phyloP scores from a whole-genome alignment of 2,797 vertebrate genomes.

The Gobionotothen gibberifrons region DNA sequence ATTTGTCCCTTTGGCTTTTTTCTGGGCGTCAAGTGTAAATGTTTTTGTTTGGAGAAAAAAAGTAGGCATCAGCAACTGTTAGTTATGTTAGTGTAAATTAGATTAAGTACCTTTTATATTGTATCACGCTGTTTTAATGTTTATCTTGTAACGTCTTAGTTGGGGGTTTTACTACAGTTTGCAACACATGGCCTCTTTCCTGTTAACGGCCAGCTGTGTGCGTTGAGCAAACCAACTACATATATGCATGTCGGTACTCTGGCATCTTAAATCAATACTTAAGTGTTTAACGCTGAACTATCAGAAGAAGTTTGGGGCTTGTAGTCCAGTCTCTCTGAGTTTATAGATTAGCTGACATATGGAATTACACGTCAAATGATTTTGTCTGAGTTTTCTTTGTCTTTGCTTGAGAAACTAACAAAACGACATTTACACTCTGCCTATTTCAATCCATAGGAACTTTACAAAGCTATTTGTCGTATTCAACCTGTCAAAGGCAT shows the following conservation, averaged over 20 bases:
- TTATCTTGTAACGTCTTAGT: too few species aligned
- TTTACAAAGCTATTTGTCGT: not conserved
- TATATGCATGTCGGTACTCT: not conserved
- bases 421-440: not conserved
- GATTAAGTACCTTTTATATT: too few species aligned
- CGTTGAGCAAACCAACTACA: too few species aligned
- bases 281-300: not conserved
- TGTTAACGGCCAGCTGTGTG: too few species aligned
- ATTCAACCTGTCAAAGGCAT: not conserved
- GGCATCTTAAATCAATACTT: not conserved
- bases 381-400: not conserved
- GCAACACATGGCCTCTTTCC: too few species aligned
- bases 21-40: not conserved
- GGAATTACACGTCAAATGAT: not conserved
- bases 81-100: not conserved
- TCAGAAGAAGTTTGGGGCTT: not conserved
- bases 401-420: not conserved
- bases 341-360: slow-evolving; percentile 1
- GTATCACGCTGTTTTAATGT: too few species aligned
- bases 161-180: too few species aligned
- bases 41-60: not conserved
- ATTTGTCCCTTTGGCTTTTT: not conserved
- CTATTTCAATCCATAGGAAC: not conserved
- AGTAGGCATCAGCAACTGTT: not conserved
- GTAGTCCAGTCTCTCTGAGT: not conserved